Percentiles rank a stretch among this genome's conserved stretches.
Conservation (phyloP, 1,140 invertebrate genomes). For the Steinernema khuongi region DNA sequence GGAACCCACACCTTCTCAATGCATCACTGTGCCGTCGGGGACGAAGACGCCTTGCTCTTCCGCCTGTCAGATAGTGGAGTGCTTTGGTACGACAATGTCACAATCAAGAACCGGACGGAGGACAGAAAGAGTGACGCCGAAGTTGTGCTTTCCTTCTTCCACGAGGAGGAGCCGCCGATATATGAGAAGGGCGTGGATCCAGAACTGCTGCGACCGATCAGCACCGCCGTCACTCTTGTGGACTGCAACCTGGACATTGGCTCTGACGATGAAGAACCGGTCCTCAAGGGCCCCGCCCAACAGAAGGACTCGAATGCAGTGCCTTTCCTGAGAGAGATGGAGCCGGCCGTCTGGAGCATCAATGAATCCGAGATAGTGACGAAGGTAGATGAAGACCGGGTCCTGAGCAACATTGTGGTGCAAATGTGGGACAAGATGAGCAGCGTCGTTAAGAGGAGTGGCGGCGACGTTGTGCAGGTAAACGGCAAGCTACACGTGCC, state of each 20-base stretch:
- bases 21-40: background rate
- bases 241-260: background rate
- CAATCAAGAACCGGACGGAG: background rate
- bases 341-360: background rate
- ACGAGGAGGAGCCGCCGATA: background rate
- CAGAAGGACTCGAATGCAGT: too few relatives aligned
- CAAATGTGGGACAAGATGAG: background rate
- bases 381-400: background rate
- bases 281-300: too few relatives aligned
- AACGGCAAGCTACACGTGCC: background rate
- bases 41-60: slow-evolving; percentile 3
- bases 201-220: background rate
- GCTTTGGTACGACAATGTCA: background rate
- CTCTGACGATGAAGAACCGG: slow-evolving; percentile 17
- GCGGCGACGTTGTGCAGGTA: background rate
- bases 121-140: background rate
- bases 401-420: background rate
- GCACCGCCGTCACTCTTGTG: background rate
- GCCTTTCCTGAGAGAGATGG: too few relatives aligned
- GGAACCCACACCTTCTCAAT: background rate
- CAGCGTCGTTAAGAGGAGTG: background rate
- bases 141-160: background rate
- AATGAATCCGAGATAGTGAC: background rate
- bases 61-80: background rate
- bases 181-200: background rate